phyloP scores from a whole-genome alignment of 1,140 invertebrate genomes.

The Lepidotrigona ventralis region DNA sequence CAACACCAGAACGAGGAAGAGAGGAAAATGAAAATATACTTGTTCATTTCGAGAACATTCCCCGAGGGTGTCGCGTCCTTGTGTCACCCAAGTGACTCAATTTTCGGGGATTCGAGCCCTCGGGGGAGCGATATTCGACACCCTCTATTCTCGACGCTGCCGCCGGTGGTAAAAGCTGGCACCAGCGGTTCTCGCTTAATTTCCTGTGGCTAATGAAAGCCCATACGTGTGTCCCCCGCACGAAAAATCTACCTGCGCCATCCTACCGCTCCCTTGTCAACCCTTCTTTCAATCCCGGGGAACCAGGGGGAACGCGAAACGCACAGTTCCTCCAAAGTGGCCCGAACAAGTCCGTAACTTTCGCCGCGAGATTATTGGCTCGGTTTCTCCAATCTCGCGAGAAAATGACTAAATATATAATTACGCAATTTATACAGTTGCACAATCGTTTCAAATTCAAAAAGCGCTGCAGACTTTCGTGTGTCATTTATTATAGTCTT shows the following conservation, averaged over 20 bases:
- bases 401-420: no score
- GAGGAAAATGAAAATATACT: slow-evolving; percentile 15
- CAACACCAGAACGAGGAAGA: no score
- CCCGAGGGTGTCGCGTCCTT: background rate
- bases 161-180: slow-evolving; percentile 33
- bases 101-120: slow-evolving; percentile 58
- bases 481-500: no score
- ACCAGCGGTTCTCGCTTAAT: slow-evolving; percentile 64
- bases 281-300: slow-evolving; percentile 19
- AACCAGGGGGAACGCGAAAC: background rate
- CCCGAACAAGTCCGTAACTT: background rate
- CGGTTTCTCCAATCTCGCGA: no score
- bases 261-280: slow-evolving; percentile 11
- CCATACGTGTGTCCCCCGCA: slow-evolving; percentile 52
- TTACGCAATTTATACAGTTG: no score
- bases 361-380: background rate
- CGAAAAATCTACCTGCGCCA: slow-evolving; percentile 48
- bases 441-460: no score
- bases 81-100: slow-evolving; percentile 45
- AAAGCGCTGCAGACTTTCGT: no score
- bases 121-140: slow-evolving; percentile 44
- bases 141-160: slow-evolving; percentile 53
- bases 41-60: slow-evolving; percentile 30
- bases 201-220: slow-evolving; percentile 71
- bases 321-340: background rate